phyloP scores from a whole-genome alignment of 2,888 invertebrate genomes.

The Agrenia bidenticulata region DNA sequence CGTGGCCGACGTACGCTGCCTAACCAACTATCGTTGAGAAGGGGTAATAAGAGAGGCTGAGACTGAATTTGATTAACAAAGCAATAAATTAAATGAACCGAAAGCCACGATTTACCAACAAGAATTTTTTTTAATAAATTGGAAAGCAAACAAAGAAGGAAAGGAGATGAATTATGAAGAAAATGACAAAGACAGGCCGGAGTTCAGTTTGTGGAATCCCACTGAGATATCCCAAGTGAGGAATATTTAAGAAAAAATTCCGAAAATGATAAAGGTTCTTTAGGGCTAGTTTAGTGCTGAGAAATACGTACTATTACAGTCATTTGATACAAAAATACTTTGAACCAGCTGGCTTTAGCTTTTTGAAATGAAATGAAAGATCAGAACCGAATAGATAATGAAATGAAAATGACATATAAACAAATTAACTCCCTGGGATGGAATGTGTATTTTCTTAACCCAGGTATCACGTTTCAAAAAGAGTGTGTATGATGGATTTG shows the following conservation, averaged over 20 bases:
- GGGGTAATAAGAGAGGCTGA: no score
- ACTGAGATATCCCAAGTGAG: slow-evolving; percentile 10
- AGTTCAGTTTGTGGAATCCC: slow-evolving; percentile 5
- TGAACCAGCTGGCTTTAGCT: slow-evolving; percentile 12
- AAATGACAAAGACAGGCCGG: slow-evolving; percentile 31
- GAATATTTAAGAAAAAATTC: slow-evolving; percentile 14
- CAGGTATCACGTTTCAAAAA: not conserved
- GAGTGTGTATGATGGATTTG: not conserved
- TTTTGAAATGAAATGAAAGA: slow-evolving; percentile 25
- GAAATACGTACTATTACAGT: not conserved
- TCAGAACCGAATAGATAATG: slow-evolving; percentile 42
- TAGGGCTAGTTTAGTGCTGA: not conserved
- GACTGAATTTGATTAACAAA: not conserved
- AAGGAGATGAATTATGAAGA: slow-evolving; percentile 36
- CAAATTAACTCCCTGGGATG: slow-evolving; percentile 45
- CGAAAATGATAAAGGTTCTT: slow-evolving; percentile 11
- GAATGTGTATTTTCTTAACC: not conserved
- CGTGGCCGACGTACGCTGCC: no score
- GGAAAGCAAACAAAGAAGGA: slow-evolving; percentile 26
- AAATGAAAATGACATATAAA: slow-evolving; percentile 48
- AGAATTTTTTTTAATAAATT: slow-evolving; percentile 20
- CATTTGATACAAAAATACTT: slow-evolving; percentile 15
- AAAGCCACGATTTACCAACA: slow-evolving; percentile 10
- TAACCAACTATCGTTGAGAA: no score
- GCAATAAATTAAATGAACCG: slow-evolving; percentile 17